A percentile compares a stretch with the other conserved stretches of the same genome.
These are phyloP conservation scores for Caenorhabditis sp. DNA, from an alignment of 2,888 invertebrate genomes.

Conservation along the genomic window DNA sequence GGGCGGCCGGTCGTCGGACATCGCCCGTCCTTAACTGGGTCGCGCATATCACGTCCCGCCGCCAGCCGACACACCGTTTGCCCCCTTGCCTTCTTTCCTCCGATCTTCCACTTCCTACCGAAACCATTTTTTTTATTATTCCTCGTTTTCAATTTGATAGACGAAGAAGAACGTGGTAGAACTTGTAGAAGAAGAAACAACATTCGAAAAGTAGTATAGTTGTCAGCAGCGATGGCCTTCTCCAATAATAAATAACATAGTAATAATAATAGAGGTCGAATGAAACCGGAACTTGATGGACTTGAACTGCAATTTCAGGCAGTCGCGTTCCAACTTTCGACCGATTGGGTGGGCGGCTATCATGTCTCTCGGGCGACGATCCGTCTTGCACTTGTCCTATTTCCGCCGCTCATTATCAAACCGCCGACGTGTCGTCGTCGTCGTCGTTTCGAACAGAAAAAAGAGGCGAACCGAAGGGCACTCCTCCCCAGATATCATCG, in stretches of 20 bases:
- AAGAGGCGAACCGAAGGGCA: constrained; percentile 24
- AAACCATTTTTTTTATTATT: constrained; percentile 3
- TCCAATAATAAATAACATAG: constrained; percentile 7
- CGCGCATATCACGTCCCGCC: constrained; percentile 41
- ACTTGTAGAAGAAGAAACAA: too few relatives aligned
- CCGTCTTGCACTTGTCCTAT: constrained; percentile 31
- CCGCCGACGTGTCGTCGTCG: constrained; percentile 22
- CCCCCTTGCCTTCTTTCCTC: background rate
- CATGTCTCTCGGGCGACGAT: constrained; percentile 2
- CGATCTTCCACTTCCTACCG: background rate
- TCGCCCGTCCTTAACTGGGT: constrained; percentile 29
- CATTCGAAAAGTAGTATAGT: constrained; percentile 4
- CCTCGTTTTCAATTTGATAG: constrained; percentile 2
- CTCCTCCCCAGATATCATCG: constrained; percentile 4
- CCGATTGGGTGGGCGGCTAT: background rate
- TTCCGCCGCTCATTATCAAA: constrained; percentile 38
- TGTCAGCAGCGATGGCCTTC: background rate
- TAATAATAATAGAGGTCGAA: constrained; percentile 11
- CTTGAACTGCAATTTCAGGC: constrained; percentile 1
- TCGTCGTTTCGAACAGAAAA: constrained; percentile 21
- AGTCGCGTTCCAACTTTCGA: background rate
- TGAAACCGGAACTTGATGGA: constrained; percentile 2
- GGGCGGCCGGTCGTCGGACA: background rate
- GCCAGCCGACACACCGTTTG: constrained; percentile 21
- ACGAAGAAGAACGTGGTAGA: background rate